phyloP scores from a whole-genome alignment of 2,797 vertebrate genomes.

The Ciconia nigra region DNA sequence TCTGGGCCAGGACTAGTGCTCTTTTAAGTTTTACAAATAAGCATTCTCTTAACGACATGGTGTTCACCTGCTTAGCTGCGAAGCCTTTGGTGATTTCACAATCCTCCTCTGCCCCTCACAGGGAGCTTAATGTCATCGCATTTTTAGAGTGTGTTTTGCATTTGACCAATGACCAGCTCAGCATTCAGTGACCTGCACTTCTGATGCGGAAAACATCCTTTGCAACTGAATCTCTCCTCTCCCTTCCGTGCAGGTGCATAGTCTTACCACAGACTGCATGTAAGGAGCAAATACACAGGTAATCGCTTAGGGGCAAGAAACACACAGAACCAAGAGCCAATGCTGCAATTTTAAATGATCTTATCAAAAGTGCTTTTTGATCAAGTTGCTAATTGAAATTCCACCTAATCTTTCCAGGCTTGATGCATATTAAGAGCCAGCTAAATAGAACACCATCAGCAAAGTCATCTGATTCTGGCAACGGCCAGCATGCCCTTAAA shows the following conservation, averaged over 20 bases:
- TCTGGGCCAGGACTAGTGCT: neutral
- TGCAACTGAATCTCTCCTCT: neutral
- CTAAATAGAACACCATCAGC: neutral
- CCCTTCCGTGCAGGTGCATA: neutral
- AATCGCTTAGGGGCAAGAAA: neutral
- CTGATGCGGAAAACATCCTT: neutral
- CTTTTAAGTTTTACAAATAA: neutral
- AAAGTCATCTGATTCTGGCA: neutral
- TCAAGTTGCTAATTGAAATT: neutral
- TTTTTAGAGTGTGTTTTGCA: neutral
- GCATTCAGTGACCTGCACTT: neutral
- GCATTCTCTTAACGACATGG: neutral
- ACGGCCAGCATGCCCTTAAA: neutral
- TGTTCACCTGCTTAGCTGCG: neutral
- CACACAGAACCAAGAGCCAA: neutral
- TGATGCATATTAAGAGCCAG: neutral
- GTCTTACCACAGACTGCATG: neutral
- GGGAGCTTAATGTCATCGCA: constrained; percentile 50
- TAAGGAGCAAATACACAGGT: neutral
- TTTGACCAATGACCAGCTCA: neutral
- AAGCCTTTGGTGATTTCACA: constrained; percentile 29
- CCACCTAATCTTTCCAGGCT: neutral
- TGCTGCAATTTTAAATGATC: neutral
- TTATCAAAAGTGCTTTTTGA: neutral
- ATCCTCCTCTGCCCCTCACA: constrained; percentile 63